phyloP scores from a whole-genome alignment of 2,797 vertebrate species.

The Tachyglossus aculeatus region DNA sequence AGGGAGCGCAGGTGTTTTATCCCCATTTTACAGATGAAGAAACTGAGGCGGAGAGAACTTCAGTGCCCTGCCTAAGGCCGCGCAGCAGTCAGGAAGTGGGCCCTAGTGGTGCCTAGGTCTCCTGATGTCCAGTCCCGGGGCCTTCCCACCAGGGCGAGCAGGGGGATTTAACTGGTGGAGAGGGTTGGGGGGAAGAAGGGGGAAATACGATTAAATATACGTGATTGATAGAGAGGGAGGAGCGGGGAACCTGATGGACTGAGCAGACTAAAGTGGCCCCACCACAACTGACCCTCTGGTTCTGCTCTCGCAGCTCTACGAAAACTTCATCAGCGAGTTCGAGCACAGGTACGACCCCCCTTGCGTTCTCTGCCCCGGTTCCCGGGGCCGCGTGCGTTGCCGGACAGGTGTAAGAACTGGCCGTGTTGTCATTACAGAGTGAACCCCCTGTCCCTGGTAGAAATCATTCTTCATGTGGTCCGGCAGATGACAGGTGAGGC shows the following conservation, averaged over 20 bases:
- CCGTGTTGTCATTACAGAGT: constrained; percentile 78
- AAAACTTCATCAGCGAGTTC: constrained; percentile 96
- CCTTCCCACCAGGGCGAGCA: no score
- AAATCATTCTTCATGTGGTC: constrained; percentile 93
- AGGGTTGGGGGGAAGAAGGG: no score
- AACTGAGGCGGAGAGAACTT: background rate
- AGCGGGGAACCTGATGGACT: no score
- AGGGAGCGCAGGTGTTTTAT: no score
- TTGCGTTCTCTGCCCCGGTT: background rate
- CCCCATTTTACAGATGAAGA: background rate
- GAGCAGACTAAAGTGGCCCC: no score
- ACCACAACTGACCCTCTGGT: background rate
- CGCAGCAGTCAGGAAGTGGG: no score
- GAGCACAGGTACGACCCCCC: constrained; percentile 89
- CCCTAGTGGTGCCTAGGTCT: no score
- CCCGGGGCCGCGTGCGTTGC: background rate
- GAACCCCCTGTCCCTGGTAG: constrained; percentile 94
- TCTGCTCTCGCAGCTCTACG: constrained; percentile 84
- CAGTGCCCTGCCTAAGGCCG: background rate
- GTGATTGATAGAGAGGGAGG: no score
- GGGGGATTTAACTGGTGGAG: no score
- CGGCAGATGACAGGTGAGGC: constrained; percentile 89
- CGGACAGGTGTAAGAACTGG: background rate
- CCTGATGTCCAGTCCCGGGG: no score
- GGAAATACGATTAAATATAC: no score